Percentiles rank a stretch among this genome's conserved stretches.
phyloP scores from a whole-genome alignment of 2,888 invertebrate genomes.

The Steinernema carpocapsae region DNA sequence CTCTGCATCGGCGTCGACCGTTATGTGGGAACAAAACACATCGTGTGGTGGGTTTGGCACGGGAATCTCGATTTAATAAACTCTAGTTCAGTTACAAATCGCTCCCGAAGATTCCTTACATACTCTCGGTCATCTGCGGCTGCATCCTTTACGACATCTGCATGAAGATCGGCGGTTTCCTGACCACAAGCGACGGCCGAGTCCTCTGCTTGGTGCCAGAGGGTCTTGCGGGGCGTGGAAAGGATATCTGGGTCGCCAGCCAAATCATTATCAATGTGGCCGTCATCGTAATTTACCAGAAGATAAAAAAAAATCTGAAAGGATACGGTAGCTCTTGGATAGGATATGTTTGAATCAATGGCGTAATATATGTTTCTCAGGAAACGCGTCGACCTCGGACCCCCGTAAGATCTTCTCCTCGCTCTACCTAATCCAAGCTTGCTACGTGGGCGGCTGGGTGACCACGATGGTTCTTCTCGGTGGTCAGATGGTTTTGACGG shows the following conservation, averaged over 20 bases:
- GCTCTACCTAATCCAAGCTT: background rate
- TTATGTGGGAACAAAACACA: background rate
- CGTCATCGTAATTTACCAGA: background rate
- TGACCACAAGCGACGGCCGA: background rate
- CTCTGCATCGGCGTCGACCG: slow-evolving; percentile 1
- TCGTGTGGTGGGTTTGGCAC: background rate
- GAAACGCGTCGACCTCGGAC: background rate
- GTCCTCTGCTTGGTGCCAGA: slow-evolving; percentile 6
- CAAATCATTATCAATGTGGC: background rate
- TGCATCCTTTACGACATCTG: background rate
- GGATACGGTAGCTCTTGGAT: too few species aligned
- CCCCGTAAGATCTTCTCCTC: background rate
- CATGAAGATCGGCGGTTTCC: background rate
- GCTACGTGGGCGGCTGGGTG: background rate
- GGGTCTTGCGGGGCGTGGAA: background rate
- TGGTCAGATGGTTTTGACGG: background rate
- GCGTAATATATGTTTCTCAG: too few species aligned
- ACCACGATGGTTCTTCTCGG: slow-evolving; percentile 5
- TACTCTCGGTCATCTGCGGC: background rate
- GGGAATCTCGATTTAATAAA: background rate
- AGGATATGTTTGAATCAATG: too few species aligned
- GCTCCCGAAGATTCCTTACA: background rate
- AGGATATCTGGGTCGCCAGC: background rate
- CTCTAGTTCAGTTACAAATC: background rate
- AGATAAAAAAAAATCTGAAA: background rate